Percentiles rank a stretch among this genome's conserved stretches.
phyloP scores from a whole-genome alignment of 2,113 vertebrate species.

The Halichoerus grypus region DNA sequence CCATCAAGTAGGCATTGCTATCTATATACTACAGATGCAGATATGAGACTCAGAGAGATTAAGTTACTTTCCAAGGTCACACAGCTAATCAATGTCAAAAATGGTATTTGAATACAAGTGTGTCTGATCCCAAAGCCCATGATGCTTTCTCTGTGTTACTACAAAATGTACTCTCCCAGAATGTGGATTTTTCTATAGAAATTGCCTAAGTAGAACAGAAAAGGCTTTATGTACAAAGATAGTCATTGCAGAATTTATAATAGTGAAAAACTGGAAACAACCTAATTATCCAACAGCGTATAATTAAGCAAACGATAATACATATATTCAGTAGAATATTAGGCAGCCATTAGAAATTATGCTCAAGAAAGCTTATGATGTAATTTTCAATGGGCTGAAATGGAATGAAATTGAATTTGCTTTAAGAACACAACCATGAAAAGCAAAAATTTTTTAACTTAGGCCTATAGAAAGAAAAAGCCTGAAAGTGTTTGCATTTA shows the following conservation, averaged over 20 bases:
- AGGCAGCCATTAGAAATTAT: constrained; percentile 22
- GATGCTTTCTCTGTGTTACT: background rate
- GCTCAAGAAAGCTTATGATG: background rate
- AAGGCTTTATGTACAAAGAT: background rate
- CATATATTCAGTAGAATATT: constrained; percentile 21
- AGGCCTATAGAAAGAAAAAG: background rate
- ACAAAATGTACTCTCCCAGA: background rate
- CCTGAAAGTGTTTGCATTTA: background rate
- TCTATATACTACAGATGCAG: background rate
- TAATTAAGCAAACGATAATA: constrained; percentile 60
- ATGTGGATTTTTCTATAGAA: constrained; percentile 5
- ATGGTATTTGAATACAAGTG: background rate
- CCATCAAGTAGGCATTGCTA: background rate
- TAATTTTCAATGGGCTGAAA: background rate
- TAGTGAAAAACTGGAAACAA: constrained; percentile 20
- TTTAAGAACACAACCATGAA: background rate
- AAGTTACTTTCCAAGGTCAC: constrained; percentile 18
- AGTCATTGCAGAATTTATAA: constrained; percentile 18
- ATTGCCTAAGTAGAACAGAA: background rate
- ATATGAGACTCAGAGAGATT: background rate
- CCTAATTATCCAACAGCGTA: background rate
- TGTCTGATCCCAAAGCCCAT: background rate
- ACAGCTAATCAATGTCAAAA: background rate
- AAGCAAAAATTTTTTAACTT: background rate
- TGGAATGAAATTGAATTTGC: constrained; percentile 27